Evolutionary conservation across 1,140 invertebrate species (phyloP), one percentile per base, ranked within the genome.

Genomic region (Papilio glaucus): DNA sequence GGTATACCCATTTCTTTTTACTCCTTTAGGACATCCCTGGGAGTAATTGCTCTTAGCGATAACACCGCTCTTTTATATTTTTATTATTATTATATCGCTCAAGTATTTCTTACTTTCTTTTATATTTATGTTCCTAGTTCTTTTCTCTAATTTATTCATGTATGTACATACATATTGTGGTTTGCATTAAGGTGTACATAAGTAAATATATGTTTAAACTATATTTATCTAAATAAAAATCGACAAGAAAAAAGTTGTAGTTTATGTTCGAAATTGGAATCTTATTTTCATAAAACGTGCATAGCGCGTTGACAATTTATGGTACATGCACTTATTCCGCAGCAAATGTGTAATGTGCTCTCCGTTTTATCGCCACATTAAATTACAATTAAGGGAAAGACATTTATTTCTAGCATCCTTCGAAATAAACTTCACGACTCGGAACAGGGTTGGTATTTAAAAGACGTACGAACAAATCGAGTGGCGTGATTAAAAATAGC

Each of bases 311-410:
- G 39, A 42, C 38, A 29, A 42, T 68, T 68, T 68, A 68, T 68
- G 29, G 38, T 68, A 68, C 63, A 26, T 29, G 39, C 41, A 45
- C 61, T 26, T 68, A 42, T 68, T 26, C 18, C 8, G 8, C 15
- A 42, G 41, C 65, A 68, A 42, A 24, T 68, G 65, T 45, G 41
- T 45, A 68, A 45, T 45, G 39, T 45, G 26, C 71, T 75, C 72
- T 78, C 72, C 72, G 70, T 82, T 77, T 81, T 82, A 85, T 84
- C 76, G 77, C 39, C 29, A 77, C 74, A 75, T 79, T 80, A 82
- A 77, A 76, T 80, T 77, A 75, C 71, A 63, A 65, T 80, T 82
- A 83, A 85, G 83, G 77, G 77, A 72, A 49, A 80, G 83, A 33
- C 33, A 63, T 38, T 49, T 60, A 61, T 62, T 45, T 68, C 65